Conservation (phyloP, 2,797 vertebrate genomes). For the Toxotes lorentzi region DNA sequence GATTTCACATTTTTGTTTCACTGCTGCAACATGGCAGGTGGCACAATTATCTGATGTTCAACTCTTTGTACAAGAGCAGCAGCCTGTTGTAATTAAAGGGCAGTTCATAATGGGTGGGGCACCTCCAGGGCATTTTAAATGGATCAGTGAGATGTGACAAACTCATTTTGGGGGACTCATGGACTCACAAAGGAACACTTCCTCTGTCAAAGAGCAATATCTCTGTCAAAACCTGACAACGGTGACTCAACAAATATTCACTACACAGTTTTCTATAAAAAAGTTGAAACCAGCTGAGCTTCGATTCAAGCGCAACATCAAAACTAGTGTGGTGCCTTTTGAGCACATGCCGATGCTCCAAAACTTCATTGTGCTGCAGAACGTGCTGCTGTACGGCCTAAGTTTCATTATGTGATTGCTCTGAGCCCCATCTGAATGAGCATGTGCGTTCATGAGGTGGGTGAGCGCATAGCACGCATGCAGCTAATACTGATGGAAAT, state of each 20-base stretch:
- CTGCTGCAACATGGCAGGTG: constrained; percentile 45
- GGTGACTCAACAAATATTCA: constrained; percentile 9
- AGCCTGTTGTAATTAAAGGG: constrained; percentile 67
- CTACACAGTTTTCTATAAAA: constrained; percentile 18
- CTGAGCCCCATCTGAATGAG: constrained; percentile 55
- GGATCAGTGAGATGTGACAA: constrained; percentile 33
- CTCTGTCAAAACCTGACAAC: neutral
- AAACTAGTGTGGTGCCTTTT: constrained; percentile 34
- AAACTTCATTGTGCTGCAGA: constrained; percentile 15
- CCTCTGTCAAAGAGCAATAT: neutral
- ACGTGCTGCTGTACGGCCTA: neutral
- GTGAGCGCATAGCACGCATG: constrained; percentile 59
- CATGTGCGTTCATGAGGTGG: constrained; percentile 69
- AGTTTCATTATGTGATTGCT: constrained; percentile 48
- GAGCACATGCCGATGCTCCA: neutral
- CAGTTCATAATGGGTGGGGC: constrained; percentile 47
- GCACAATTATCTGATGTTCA: constrained; percentile 44
- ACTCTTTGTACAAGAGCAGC: constrained; percentile 34
- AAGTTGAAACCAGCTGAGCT: constrained; percentile 11
- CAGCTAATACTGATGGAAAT: constrained; percentile 77
- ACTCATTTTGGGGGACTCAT: constrained; percentile 7
- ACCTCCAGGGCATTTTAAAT: constrained; percentile 46
- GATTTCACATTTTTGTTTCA: constrained; percentile 31
- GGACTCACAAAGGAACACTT: neutral
- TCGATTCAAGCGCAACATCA: constrained; percentile 16